Conservation (phyloP, 2,797 vertebrate genomes). For the Sebastes ruberrimus region DNA sequence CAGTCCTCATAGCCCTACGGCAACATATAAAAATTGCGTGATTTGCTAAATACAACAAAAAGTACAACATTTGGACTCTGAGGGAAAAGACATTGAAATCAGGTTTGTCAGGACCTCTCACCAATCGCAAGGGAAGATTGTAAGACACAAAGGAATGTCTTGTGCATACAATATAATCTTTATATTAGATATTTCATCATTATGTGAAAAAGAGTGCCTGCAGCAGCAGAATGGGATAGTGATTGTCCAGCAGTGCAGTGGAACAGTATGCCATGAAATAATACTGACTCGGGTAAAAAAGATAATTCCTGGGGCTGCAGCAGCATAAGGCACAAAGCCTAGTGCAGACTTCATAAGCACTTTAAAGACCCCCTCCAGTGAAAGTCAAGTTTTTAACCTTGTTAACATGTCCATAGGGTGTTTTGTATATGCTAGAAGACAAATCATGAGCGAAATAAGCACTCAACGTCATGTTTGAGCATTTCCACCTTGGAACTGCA, state of each 20-base stretch:
- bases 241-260: conserved; percentile 27
- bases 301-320: conserved; percentile 29
- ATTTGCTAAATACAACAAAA: conserved; percentile 32
- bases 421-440: background rate
- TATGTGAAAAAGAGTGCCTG: conserved; percentile 20
- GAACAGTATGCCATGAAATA: conserved; percentile 39
- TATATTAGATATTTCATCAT: conserved; percentile 10
- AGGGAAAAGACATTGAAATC: background rate
- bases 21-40: conserved; percentile 22
- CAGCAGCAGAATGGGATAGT: conserved; percentile 24
- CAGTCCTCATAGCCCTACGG: conserved; percentile 97
- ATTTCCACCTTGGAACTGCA: background rate
- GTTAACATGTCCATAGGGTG: background rate
- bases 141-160: conserved; percentile 1
- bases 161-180: conserved; percentile 4
- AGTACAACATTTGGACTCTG: background rate
- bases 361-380: background rate
- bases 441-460: background rate
- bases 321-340: conserved; percentile 23
- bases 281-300: conserved; percentile 32
- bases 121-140: background rate
- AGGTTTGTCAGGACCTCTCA: background rate
- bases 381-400: background rate
- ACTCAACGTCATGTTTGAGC: background rate
- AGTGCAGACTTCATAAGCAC: conserved; percentile 37